phyloP scores from a whole-genome alignment of 1,140 invertebrate genomes.

The Papilio helenus region DNA sequence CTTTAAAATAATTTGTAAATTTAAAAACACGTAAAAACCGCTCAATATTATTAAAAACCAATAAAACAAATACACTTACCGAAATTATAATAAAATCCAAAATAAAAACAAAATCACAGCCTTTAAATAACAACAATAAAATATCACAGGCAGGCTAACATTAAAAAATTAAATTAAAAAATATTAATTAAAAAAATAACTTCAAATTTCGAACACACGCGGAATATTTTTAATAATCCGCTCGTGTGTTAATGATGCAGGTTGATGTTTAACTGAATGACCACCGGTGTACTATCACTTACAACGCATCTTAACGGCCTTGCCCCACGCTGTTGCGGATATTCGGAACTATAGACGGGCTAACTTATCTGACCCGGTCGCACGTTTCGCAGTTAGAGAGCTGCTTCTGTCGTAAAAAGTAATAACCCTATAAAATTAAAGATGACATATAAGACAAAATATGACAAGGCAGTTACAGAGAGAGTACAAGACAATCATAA shows the following conservation, averaged over 20 bases:
- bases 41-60: neutral
- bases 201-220: constrained; percentile 57
- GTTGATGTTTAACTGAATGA: constrained; percentile 66
- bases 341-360: neutral
- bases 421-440: neutral
- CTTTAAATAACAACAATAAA: constrained; percentile 39
- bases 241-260: constrained; percentile 61
- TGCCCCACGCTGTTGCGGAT: constrained; percentile 12
- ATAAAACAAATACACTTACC: constrained; percentile 39
- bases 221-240: constrained; percentile 46
- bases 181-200: constrained; percentile 37
- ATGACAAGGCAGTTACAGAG: neutral
- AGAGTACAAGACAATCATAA: too few species aligned
- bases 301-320: constrained; percentile 46
- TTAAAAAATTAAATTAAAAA: constrained; percentile 34
- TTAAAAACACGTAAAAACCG: too few species aligned
- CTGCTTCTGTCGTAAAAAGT: neutral
- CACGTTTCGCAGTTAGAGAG: neutral
- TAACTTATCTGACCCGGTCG: neutral
- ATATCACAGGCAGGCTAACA: constrained; percentile 31
- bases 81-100: constrained; percentile 34
- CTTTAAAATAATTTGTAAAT: neutral
- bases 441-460: neutral
- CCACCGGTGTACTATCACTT: constrained; percentile 56
- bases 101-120: constrained; percentile 32